These are phyloP conservation scores for Lottia gigantea DNA, from an alignment of 2,888 invertebrate species.

Conservation along the genomic window DNA sequence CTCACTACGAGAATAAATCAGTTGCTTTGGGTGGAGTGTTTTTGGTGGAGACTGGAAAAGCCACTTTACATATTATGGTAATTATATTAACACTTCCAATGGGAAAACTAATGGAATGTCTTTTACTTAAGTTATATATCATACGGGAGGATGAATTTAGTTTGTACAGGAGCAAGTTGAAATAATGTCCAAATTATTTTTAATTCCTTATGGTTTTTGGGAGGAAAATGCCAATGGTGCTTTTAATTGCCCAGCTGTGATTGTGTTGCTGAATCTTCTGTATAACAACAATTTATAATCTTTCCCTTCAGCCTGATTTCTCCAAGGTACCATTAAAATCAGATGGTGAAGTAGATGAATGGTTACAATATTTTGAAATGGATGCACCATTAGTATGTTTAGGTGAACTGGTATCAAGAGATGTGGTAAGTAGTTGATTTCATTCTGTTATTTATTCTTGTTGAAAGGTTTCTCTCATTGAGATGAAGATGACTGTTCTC, in stretches of 20 bases:
- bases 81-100: background rate
- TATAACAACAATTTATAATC: background rate
- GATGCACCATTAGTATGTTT: slow-evolving; percentile 87
- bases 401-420: slow-evolving; percentile 64
- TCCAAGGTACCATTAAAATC: slow-evolving; percentile 78
- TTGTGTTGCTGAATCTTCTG: too few relatives aligned
- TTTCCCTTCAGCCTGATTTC: slow-evolving; percentile 79
- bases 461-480: too few relatives aligned
- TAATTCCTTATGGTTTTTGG: too few relatives aligned
- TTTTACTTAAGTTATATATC: too few relatives aligned
- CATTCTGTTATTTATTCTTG: too few relatives aligned
- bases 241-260: too few relatives aligned
- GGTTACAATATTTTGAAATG: slow-evolving; percentile 94
- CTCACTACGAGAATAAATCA: slow-evolving; percentile 77
- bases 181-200: too few relatives aligned
- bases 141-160: too few relatives aligned
- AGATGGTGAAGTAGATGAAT: slow-evolving; percentile 82
- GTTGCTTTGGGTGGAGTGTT: slow-evolving; percentile 92
- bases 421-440: slow-evolving; percentile 58
- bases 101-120: too few relatives aligned
- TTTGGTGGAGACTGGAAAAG: slow-evolving; percentile 83
- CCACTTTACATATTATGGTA: slow-evolving; percentile 92
- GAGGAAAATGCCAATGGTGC: too few relatives aligned
- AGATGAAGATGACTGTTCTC: too few relatives aligned
- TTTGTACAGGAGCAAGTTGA: too few relatives aligned